phyloP scores from a whole-genome alignment of 2,113 vertebrate genomes.

The Columbina picui region DNA sequence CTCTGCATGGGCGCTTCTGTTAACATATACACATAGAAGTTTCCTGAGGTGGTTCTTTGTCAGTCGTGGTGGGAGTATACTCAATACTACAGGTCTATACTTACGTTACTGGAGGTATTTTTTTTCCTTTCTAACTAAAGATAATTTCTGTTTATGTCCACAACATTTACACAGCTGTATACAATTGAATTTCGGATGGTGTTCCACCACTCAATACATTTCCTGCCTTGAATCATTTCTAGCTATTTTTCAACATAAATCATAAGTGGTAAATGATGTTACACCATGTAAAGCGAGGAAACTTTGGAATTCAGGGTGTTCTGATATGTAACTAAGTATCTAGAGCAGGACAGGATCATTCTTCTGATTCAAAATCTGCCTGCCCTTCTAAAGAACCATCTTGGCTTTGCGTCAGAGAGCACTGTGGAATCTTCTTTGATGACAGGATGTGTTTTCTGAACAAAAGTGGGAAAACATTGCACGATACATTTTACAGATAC shows the following conservation, averaged over 20 bases:
- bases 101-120: not conserved
- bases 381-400: not conserved
- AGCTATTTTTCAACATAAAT: not conserved
- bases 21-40: not conserved
- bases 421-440: not conserved
- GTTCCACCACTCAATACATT: not conserved
- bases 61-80: not conserved
- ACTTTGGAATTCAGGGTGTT: not conserved
- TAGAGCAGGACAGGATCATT: not conserved
- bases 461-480: not conserved
- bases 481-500: not conserved
- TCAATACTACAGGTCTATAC: not conserved
- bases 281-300: not conserved
- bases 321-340: not conserved
- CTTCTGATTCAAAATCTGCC: not conserved
- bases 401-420: not conserved
- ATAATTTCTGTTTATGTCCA: not conserved
- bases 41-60: not conserved
- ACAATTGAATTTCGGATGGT: not conserved
- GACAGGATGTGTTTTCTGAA: not conserved
- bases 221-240: not conserved
- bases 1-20: not conserved
- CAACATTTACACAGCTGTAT: not conserved
- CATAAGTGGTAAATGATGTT: not conserved
- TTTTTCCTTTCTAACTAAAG: not conserved